These are phyloP conservation scores for Fulica atra DNA, from an alignment of 2,113 vertebrate genomes.

Conservation along the genomic window DNA sequence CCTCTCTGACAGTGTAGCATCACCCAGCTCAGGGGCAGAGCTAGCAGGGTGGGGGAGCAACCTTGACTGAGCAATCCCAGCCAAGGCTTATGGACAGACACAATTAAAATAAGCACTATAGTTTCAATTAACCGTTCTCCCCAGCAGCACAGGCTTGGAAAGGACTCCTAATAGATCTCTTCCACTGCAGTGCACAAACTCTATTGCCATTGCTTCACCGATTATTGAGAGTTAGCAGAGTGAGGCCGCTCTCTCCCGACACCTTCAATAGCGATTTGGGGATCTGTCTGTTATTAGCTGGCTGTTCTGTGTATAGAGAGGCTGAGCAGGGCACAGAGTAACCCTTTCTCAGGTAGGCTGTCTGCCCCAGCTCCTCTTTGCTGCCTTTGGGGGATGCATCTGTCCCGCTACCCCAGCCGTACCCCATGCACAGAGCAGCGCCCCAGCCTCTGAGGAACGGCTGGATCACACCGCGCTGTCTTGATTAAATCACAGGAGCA, in stretches of 20 bases:
- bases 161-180: constrained; percentile 69
- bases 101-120: constrained; percentile 63
- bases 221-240: constrained; percentile 68
- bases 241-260: constrained; percentile 58
- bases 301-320: not conserved
- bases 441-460: not conserved
- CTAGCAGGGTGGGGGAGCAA: not conserved
- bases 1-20: accelerated
- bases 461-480: not conserved
- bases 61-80: not conserved
- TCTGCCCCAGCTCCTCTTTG: not conserved
- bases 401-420: not conserved
- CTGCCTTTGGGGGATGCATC: accelerated
- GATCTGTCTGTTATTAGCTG: constrained; percentile 38
- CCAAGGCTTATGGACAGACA: constrained; percentile 4
- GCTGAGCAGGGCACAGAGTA: not conserved
- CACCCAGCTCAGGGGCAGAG: not conserved
- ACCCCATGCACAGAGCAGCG: not conserved
- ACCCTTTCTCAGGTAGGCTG: not conserved
- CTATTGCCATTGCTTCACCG: constrained; percentile 36
- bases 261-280: constrained; percentile 33
- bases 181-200: constrained; percentile 68
- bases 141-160: constrained; percentile 42
- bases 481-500: not conserved
- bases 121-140: constrained; percentile 70